phyloP scores from a whole-genome alignment of 1,140 invertebrate species.

The Zaprionus capensis region DNA sequence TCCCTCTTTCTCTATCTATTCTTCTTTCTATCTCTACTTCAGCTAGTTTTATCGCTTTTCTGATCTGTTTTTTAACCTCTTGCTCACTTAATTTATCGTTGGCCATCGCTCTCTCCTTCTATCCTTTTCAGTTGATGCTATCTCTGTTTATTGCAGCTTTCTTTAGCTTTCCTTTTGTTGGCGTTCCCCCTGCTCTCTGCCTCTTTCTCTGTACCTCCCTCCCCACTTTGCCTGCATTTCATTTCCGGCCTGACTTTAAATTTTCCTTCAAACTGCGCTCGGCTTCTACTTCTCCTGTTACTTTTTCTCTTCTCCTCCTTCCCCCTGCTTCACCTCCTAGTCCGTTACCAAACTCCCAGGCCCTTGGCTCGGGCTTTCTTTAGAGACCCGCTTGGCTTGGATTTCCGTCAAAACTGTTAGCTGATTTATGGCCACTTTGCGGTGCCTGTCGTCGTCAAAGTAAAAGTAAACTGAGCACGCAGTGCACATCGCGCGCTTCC shows the following conservation, averaged over 20 bases:
- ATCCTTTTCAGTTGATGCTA: background rate
- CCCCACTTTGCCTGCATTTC: background rate
- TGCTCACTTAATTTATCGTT: background rate
- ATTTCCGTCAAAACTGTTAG: constrained; percentile 73
- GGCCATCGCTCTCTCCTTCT: background rate
- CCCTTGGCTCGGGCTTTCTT: background rate
- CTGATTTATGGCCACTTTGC: constrained; percentile 68
- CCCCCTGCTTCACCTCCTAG: background rate
- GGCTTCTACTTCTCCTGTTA: background rate
- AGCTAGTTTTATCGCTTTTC: background rate
- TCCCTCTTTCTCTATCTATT: background rate
- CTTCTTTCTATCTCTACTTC: background rate
- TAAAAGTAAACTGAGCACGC: constrained; percentile 61
- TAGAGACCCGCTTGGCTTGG: constrained; percentile 47
- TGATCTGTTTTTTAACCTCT: background rate
- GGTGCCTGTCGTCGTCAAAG: constrained; percentile 28
- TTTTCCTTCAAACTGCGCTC: background rate
- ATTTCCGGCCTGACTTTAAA: constrained; percentile 4
- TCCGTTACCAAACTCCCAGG: background rate
- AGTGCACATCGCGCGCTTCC: constrained; percentile 39
- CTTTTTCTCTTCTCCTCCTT: background rate
- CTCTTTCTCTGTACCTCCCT: no score
- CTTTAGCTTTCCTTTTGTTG: background rate
- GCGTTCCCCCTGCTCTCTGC: no score
- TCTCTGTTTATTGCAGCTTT: background rate